Conservation (phyloP, 2,797 vertebrate genomes). For the Novumbra hubbsi region DNA sequence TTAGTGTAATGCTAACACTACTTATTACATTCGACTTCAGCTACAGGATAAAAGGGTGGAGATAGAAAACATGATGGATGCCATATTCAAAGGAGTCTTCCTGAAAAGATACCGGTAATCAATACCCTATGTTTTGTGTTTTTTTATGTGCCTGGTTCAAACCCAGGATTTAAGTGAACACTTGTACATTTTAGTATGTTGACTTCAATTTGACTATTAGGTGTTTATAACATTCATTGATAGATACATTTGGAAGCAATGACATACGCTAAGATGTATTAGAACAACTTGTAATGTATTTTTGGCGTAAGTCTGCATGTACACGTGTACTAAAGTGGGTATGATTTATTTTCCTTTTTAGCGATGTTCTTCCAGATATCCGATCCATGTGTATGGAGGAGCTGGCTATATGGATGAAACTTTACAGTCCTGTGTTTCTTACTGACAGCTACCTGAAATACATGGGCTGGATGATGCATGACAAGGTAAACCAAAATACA, state of each 20-base stretch:
- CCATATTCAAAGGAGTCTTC: conserved; percentile 88
- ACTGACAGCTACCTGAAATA: conserved; percentile 91
- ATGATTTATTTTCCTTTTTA: conserved; percentile 38
- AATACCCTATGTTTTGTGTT: not conserved
- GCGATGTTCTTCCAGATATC: conserved; percentile 88
- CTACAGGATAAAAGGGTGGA: conserved; percentile 81
- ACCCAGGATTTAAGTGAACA: not conserved
- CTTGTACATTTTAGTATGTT: not conserved
- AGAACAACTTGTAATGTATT: not conserved
- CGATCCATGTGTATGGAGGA: conserved; percentile 88
- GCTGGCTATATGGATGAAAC: conserved; percentile 85
- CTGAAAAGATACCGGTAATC: conserved; percentile 87
- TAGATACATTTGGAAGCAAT: not conserved
- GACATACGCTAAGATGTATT: no score
- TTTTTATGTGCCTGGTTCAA: not conserved
- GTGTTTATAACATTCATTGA: not conserved
- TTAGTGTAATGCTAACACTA: not conserved
- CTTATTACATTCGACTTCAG: conserved; percentile 56
- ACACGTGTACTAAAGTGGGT: conserved; percentile 9
- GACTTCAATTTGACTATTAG: not conserved
- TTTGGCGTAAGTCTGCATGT: conserved; percentile 1
- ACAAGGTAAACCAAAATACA: conserved; percentile 77
- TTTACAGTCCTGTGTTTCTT: conserved; percentile 80
- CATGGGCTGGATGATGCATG: conserved; percentile 89
- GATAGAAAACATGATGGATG: conserved; percentile 86